Evolutionary conservation across 2,113 vertebrate genomes (phyloP).

Genomic region (Lipophrys pholis): DNA sequence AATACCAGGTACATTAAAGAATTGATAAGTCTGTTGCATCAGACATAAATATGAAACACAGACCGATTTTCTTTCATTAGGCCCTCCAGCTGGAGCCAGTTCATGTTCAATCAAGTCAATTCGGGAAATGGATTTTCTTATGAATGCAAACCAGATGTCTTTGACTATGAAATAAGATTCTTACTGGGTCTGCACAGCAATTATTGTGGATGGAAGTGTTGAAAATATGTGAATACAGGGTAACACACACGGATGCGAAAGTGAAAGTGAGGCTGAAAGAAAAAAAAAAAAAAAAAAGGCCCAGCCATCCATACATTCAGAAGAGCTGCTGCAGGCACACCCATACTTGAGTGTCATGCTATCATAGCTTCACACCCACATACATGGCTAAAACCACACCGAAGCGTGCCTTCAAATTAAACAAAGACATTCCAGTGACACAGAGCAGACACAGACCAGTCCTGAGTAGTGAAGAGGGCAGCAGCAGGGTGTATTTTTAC

Average conservation of each 20-base stretch:
- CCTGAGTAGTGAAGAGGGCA: slow-evolving; percentile 52
- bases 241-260: background rate
- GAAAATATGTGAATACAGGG: slow-evolving; percentile 18
- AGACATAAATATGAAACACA: slow-evolving; percentile 64
- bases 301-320: slow-evolving; percentile 2
- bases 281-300: background rate
- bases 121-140: slow-evolving; percentile 74
- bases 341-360: slow-evolving; percentile 48
- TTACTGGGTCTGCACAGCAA: slow-evolving; percentile 13
- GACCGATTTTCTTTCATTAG: slow-evolving; percentile 70
- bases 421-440: slow-evolving; percentile 57
- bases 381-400: slow-evolving; percentile 24
- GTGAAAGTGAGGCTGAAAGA: background rate
- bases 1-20: slow-evolving; percentile 64
- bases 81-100: slow-evolving; percentile 69
- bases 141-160: slow-evolving; percentile 74
- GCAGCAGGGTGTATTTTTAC: slow-evolving; percentile 72
- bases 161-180: slow-evolving; percentile 51
- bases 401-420: slow-evolving; percentile 59
- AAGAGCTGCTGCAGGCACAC: slow-evolving; percentile 55
- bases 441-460: slow-evolving; percentile 40
- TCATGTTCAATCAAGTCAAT: slow-evolving; percentile 73
- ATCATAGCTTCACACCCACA: slow-evolving; percentile 25
- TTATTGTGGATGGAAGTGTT: slow-evolving; percentile 18
- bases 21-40: slow-evolving; percentile 61